Percentiles rank a stretch among this genome's conserved stretches.
Evolutionary conservation across 2,888 invertebrate species (phyloP).

Genomic region (Lycia hirtaria): DNA sequence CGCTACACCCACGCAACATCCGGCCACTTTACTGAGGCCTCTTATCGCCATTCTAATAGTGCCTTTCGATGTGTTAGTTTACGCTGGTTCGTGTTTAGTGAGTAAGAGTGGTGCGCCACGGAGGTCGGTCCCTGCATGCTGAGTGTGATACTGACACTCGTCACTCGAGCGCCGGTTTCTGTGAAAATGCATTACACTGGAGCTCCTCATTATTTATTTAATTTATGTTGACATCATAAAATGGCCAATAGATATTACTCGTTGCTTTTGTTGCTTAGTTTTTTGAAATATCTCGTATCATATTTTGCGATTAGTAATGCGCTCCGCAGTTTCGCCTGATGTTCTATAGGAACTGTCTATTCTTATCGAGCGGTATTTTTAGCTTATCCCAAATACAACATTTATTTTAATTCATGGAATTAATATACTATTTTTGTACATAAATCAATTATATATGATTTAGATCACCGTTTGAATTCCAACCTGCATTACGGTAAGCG

Average conservation of each 20-base stretch:
- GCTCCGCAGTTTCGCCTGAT: too few relatives aligned
- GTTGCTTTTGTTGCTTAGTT: not conserved
- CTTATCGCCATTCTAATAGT: not conserved
- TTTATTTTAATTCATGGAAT: too few relatives aligned
- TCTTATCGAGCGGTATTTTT: too few relatives aligned
- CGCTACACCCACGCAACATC: constrained; percentile 43
- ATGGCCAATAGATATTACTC: constrained; percentile 40
- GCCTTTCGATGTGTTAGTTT: constrained; percentile 16
- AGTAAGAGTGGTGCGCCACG: constrained; percentile 51
- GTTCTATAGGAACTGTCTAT: too few relatives aligned
- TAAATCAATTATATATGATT: too few relatives aligned
- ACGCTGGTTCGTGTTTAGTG: constrained; percentile 21
- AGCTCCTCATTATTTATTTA: constrained; percentile 62
- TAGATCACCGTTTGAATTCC: too few relatives aligned
- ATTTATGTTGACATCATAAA: constrained; percentile 64
- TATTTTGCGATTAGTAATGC: too few relatives aligned
- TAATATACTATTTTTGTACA: too few relatives aligned
- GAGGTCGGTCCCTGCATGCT: constrained; percentile 43
- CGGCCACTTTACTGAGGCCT: constrained; percentile 28
- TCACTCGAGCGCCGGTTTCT: constrained; percentile 40
- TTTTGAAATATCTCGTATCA: not conserved
- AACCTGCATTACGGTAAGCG: too few relatives aligned
- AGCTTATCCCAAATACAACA: too few relatives aligned
- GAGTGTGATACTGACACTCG: constrained; percentile 62
- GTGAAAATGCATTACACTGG: constrained; percentile 64